A percentile compares a stretch with the other conserved stretches of the same genome.
Conservation (phyloP, 2,888 invertebrate genomes). For the Latrodectus hesperus region DNA sequence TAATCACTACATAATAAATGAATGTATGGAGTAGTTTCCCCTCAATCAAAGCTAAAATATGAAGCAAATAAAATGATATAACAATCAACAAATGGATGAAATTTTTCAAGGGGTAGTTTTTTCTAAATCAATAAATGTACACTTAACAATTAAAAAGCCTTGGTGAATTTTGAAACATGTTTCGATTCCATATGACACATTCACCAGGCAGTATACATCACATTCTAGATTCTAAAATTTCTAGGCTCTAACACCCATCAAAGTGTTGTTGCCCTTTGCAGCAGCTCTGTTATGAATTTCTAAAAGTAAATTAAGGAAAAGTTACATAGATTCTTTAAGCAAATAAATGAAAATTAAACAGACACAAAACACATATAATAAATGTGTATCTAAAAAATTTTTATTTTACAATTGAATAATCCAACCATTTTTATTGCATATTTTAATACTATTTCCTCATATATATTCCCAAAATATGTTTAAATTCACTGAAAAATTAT, state of each 20-base stretch:
- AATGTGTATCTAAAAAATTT: too few species aligned
- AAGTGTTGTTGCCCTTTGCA: conserved; percentile 60
- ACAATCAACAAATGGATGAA: neutral
- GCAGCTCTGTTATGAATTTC: conserved; percentile 63
- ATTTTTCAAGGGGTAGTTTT: neutral
- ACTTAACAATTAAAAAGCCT: conserved; percentile 51
- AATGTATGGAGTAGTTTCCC: too few species aligned
- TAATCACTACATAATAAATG: too few species aligned
- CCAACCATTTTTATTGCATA: too few species aligned
- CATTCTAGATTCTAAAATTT: conserved; percentile 47
- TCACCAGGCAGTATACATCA: conserved; percentile 37
- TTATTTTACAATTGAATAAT: too few species aligned
- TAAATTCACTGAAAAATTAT: too few species aligned
- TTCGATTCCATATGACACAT: conserved; percentile 10
- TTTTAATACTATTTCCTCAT: too few species aligned
- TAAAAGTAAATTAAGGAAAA: conserved; percentile 6
- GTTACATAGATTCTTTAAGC: neutral
- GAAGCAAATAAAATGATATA: neutral
- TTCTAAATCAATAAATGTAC: conserved; percentile 35
- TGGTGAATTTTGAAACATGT: conserved; percentile 11
- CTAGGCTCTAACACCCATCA: conserved; percentile 49
- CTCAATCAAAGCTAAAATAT: too few species aligned
- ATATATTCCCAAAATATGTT: too few species aligned
- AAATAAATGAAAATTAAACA: neutral
- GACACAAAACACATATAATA: neutral